These are phyloP conservation scores for Dasypus novemcinctus DNA, from an alignment of 2,113 vertebrate species.

Conservation along the genomic window DNA sequence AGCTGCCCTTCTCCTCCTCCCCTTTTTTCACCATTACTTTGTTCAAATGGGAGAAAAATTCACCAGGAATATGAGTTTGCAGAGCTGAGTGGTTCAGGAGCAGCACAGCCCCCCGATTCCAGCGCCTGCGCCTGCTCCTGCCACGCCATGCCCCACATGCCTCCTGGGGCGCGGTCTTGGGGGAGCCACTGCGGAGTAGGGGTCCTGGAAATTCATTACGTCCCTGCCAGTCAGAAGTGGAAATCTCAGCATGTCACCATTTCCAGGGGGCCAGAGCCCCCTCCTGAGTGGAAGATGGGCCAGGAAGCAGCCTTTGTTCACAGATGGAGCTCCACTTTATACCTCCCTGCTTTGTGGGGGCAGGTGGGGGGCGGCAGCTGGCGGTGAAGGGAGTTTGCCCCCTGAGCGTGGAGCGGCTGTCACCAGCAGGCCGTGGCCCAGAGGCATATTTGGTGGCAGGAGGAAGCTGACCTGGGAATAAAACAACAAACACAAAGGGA, in stretches of 20 bases:
- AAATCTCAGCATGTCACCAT: neutral
- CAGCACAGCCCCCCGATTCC: neutral
- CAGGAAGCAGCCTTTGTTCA: neutral
- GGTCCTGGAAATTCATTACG: neutral
- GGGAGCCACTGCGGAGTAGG: neutral
- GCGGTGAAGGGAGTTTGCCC: neutral
- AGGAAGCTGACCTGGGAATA: neutral
- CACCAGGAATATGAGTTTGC: neutral
- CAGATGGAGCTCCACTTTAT: neutral
- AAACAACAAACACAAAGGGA: neutral
- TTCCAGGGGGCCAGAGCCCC: neutral
- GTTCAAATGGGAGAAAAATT: neutral
- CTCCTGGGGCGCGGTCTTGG: neutral
- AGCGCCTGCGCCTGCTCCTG: neutral
- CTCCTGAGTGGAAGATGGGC: accelerated
- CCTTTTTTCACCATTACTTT: neutral
- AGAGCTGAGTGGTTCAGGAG: neutral
- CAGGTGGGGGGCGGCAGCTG: neutral
- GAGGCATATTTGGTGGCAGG: neutral
- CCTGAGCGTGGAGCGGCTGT: neutral
- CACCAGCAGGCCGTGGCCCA: neutral
- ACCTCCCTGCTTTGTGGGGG: no score
- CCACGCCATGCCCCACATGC: neutral
- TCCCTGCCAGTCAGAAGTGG: accelerated
- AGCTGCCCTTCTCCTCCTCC: neutral